These are phyloP conservation scores for Elysia crispata DNA, from an alignment of 2,888 invertebrate genomes.

Conservation along the genomic window DNA sequence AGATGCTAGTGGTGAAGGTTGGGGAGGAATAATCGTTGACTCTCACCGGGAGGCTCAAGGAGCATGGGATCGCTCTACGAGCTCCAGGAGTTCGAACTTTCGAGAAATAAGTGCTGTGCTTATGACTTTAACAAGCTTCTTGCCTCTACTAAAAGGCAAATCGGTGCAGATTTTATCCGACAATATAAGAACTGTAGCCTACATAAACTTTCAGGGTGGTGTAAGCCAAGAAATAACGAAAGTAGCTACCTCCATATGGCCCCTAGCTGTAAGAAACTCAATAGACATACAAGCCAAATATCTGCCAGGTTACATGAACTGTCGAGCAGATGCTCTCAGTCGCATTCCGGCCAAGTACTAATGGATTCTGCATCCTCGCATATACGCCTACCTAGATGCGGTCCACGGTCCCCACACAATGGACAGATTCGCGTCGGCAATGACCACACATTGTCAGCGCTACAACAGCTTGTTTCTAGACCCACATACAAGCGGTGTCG, in stretches of 20 bases:
- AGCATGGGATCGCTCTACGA: conserved; percentile 7
- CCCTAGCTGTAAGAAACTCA: not conserved
- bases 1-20: not conserved
- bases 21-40: not conserved
- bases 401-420: conserved; percentile 30
- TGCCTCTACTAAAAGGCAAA: conserved; percentile 5
- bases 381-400: conserved; percentile 15
- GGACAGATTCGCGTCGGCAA: conserved; percentile 13
- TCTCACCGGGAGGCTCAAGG: not conserved
- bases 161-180: not conserved
- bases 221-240: not conserved
- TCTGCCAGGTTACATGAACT: not conserved
- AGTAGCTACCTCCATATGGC: conserved; percentile 13
- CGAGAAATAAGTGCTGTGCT: conserved; percentile 23
- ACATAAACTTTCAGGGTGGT: conserved; percentile 26
- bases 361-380: conserved; percentile 9
- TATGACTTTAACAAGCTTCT: conserved; percentile 5
- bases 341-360: not conserved
- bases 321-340: not conserved
- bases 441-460: not conserved
- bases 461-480: conserved; percentile 32
- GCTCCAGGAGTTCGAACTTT: not conserved
- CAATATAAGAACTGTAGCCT: conserved; percentile 22
- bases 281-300: not conserved
- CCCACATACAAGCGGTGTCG: conserved; percentile 9